Conservation (phyloP, 53 echinoderm and acorn worm species). For the Echinarachnius parma region DNA sequence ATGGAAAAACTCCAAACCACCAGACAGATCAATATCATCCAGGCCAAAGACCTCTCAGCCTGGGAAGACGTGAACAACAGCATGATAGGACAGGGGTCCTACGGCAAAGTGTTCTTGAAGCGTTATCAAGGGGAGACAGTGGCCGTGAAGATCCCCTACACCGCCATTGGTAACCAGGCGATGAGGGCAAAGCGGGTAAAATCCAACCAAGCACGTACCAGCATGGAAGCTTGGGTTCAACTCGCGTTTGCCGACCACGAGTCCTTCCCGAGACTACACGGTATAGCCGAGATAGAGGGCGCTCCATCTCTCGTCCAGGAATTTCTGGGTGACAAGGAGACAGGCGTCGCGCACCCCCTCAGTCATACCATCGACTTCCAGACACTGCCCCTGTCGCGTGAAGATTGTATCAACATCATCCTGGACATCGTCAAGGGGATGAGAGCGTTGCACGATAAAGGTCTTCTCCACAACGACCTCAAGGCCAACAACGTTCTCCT, state of each 20-base stretch:
- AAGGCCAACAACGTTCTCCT: conserved; percentile 36
- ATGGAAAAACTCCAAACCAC: not conserved
- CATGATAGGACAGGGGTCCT: conserved; percentile 21
- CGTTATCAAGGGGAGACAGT: not conserved
- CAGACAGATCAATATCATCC: not conserved
- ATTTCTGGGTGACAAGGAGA: conserved; percentile 37
- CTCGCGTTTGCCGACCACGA: conserved; percentile 10
- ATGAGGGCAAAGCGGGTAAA: conserved; percentile 12
- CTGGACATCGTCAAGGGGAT: conserved; percentile 18
- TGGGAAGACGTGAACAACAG: not conserved
- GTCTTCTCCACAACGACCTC: conserved; percentile 34
- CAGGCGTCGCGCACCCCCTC: not conserved
- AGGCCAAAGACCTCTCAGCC: conserved; percentile 1
- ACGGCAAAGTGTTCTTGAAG: conserved; percentile 19
- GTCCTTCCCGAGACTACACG: conserved; percentile 12
- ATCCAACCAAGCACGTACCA: conserved; percentile 11
- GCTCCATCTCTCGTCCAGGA: conserved; percentile 26
- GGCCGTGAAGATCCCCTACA: conserved; percentile 27
- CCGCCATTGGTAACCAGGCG: conserved; percentile 10
- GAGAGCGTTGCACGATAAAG: conserved; percentile 29
- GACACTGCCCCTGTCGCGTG: not conserved
- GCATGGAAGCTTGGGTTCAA: conserved; percentile 20
- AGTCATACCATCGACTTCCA: conserved; percentile 19
- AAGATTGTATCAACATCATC: conserved; percentile 17
- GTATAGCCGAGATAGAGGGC: conserved; percentile 12